These are phyloP conservation scores for Microcebus jonahi DNA, from an alignment of 2,113 vertebrate species.

Conservation along the genomic window DNA sequence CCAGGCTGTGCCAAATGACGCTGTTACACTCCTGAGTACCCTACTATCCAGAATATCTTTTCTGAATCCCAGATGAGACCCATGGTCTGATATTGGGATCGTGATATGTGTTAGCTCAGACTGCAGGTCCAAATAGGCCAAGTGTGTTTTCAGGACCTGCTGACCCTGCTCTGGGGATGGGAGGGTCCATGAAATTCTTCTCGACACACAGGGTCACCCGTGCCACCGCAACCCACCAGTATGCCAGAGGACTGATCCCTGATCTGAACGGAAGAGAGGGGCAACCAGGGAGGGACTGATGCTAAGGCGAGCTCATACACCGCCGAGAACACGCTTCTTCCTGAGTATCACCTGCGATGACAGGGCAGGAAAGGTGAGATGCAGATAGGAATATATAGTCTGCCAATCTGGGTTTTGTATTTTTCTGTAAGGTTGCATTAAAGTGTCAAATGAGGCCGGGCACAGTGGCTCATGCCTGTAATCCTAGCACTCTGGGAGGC, in stretches of 20 bases:
- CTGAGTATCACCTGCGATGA: neutral
- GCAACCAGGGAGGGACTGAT: neutral
- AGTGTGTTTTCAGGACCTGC: neutral
- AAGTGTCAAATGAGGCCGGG: neutral
- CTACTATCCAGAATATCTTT: neutral
- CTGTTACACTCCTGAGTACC: too few relatives aligned
- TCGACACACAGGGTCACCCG: neutral
- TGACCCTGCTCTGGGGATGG: too few relatives aligned
- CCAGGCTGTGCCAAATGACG: neutral
- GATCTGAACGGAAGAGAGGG: neutral
- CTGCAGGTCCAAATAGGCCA: too few relatives aligned
- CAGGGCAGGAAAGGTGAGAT: neutral
- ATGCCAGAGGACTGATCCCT: neutral
- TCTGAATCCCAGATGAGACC: neutral
- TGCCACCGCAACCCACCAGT: neutral
- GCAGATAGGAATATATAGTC: neutral
- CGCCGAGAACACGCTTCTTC: neutral
- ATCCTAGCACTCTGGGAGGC: too few relatives aligned
- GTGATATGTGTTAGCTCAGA: fast-evolving
- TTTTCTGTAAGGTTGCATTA: neutral
- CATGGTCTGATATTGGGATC: too few relatives aligned
- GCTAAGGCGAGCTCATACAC: fast-evolving
- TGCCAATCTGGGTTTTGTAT: neutral
- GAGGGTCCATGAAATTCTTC: neutral
- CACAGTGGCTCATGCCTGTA: too few relatives aligned